Conservation (phyloP, 2,888 invertebrate genomes). For the Tribolium freemani region DNA sequence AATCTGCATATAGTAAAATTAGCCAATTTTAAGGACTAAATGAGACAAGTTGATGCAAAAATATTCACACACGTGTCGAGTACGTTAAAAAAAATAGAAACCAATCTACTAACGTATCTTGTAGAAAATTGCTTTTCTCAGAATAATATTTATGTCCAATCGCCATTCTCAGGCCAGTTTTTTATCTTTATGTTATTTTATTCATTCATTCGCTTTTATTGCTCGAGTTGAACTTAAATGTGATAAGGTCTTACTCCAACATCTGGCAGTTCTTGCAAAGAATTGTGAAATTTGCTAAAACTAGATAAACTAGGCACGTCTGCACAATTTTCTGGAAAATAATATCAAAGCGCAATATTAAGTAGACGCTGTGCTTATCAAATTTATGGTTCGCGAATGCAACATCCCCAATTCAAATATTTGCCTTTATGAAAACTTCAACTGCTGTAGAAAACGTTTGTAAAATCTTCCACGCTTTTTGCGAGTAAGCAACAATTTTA, state of each 20-base stretch:
- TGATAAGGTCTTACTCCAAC: not conserved
- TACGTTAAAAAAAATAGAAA: not conserved
- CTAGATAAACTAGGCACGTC: not conserved
- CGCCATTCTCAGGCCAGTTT: not conserved
- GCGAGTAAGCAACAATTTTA: not conserved
- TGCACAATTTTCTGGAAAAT: not conserved
- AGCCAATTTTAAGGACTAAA: too few species aligned
- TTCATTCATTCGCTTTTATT: not conserved
- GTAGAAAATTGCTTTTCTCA: not conserved
- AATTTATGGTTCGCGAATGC: not conserved
- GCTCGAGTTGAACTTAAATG: not conserved
- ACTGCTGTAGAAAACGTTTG: too few species aligned
- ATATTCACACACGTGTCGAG: not conserved
- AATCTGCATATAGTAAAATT: too few species aligned
- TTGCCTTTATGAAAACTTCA: conserved; percentile 5
- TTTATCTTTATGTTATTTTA: not conserved
- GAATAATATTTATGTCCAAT: not conserved
- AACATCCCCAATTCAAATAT: conserved; percentile 3
- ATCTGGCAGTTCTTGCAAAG: too few species aligned
- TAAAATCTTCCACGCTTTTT: too few species aligned
- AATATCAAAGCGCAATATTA: conserved; percentile 4
- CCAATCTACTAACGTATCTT: not conserved
- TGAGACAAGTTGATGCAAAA: not conserved
- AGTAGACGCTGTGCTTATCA: not conserved
- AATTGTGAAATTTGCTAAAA: not conserved